Base-by-base conservation (phyloP, 2,888 invertebrate species). In the Nezara viridula region DNA sequence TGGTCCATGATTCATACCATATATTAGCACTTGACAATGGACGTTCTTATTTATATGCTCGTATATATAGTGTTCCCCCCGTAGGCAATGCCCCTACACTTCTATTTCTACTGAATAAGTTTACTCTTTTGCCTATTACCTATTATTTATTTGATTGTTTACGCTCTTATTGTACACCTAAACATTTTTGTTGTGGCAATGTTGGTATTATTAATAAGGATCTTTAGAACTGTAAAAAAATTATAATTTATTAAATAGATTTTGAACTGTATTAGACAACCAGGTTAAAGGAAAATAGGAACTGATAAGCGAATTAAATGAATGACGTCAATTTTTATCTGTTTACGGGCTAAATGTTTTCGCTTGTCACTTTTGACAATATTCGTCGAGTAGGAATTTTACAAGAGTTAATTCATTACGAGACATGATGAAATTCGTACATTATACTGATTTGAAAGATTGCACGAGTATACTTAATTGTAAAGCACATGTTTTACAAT, bases 261-360 rank as follows among this genome's bases (percentile, higher is more conserved):
- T 32, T 73, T 73, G 19, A 73, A 73, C 66, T 73, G 19, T 73
- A 73, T 32, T 60, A 27, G 60, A 27, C 66, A 10, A 37, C 32
- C 37, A 37, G 32, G 66, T 73, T 37, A 0, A 32, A 37, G 60
- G 60, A 37, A 73, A 73, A 37, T 32, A 37, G 32, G 19, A 27
- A 73, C 16, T 73, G 66, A 73, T 73, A 73, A 73, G 37, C 66
- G 66, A 37, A 73, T 73, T 73, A 37, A 73, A 73, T 5, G 32
- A 37, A 73, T 73, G 32, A 37, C 37, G 66, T 37, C 19, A 73
- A 73, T 37, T 73, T 73, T 73, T 73, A 73, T 73, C 66, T 73
- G 66, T 73, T 73, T 32, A 6, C 27, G 37, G 16, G 37, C 27
- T 73, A 21, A 73, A 73, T 37, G 37, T 73, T 73, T 73, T 73